These are phyloP conservation scores for Pedionomus torquatus DNA, from an alignment of 2,113 vertebrate species.

Conservation along the genomic window DNA sequence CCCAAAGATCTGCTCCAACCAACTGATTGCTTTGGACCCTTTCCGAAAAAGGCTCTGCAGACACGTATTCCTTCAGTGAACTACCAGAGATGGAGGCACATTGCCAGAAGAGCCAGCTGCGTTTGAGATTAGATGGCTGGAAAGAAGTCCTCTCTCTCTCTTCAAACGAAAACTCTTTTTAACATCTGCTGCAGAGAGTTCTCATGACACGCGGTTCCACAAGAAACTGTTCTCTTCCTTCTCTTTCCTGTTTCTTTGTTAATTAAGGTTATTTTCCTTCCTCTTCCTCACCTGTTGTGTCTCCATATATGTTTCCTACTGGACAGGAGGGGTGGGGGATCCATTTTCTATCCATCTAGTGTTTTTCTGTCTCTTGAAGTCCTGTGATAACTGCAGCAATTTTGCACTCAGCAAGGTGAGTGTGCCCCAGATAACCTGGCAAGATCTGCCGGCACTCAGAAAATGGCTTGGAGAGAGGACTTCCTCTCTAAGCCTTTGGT, in stretches of 20 bases:
- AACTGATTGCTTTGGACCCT: conserved; percentile 52
- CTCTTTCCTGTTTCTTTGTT: background rate
- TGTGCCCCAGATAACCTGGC: conserved; percentile 11
- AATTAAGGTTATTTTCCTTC: conserved; percentile 28
- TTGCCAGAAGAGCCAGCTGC: conserved; percentile 67
- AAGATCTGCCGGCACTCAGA: background rate
- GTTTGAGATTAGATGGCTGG: conserved; percentile 61
- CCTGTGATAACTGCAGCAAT: background rate
- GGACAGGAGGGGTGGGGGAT: accelerated
- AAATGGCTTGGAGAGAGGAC: conserved; percentile 6
- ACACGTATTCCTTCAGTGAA: conserved; percentile 69
- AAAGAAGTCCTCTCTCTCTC: conserved; percentile 55
- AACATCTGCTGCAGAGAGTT: conserved; percentile 56
- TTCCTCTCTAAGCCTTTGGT: conserved; percentile 39
- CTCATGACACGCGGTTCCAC: background rate
- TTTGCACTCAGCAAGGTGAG: conserved; percentile 39
- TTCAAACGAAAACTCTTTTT: conserved; percentile 51
- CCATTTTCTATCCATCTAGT: background rate
- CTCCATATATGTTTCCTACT: background rate
- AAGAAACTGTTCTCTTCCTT: conserved; percentile 5
- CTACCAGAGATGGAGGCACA: conserved; percentile 45
- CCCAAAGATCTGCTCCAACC: conserved; percentile 23
- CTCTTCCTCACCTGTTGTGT: background rate
- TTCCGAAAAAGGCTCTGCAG: conserved; percentile 53
- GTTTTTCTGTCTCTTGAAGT: background rate